A percentile compares a stretch with the other conserved stretches of the same genome.
Evolutionary conservation across 2,888 invertebrate genomes (phyloP).

Genomic region (Troilus luridus): DNA sequence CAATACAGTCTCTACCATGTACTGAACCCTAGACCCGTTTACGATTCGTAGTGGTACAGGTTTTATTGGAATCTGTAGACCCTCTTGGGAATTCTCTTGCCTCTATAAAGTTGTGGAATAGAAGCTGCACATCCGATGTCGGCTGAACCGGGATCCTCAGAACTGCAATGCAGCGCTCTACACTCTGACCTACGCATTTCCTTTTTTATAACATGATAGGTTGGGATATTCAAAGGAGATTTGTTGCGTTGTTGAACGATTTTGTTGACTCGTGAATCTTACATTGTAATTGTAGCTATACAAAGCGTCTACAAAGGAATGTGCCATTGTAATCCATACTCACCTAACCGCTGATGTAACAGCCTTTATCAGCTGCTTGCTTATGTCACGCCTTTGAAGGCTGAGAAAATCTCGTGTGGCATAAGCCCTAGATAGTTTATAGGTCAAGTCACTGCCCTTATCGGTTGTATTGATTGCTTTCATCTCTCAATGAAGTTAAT

Average conservation of each 20-base stretch:
- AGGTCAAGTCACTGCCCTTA: neutral
- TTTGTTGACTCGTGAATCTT: neutral
- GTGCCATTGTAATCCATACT: conserved; percentile 9
- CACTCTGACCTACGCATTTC: too few relatives aligned
- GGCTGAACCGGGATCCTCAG: too few relatives aligned
- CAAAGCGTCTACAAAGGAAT: neutral
- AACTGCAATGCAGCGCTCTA: too few relatives aligned
- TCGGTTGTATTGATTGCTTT: neutral
- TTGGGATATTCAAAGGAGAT: neutral
- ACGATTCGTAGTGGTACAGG: too few relatives aligned
- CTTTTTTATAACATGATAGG: neutral
- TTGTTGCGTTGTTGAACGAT: neutral
- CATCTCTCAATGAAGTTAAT: conserved; percentile 4
- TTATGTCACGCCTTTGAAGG: neutral
- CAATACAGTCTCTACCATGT: too few relatives aligned
- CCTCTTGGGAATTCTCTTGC: too few relatives aligned
- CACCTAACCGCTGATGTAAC: conserved; percentile 33
- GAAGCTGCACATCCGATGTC: too few relatives aligned
- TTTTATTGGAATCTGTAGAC: too few relatives aligned
- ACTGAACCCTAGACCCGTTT: too few relatives aligned
- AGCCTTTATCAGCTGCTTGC: neutral
- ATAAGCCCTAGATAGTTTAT: conserved; percentile 30
- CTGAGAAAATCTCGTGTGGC: neutral
- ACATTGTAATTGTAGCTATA: neutral
- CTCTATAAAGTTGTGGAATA: too few relatives aligned